These are phyloP conservation scores for Plutomurus gul DNA, from an alignment of 1,140 invertebrate genomes.

Conservation along the genomic window DNA sequence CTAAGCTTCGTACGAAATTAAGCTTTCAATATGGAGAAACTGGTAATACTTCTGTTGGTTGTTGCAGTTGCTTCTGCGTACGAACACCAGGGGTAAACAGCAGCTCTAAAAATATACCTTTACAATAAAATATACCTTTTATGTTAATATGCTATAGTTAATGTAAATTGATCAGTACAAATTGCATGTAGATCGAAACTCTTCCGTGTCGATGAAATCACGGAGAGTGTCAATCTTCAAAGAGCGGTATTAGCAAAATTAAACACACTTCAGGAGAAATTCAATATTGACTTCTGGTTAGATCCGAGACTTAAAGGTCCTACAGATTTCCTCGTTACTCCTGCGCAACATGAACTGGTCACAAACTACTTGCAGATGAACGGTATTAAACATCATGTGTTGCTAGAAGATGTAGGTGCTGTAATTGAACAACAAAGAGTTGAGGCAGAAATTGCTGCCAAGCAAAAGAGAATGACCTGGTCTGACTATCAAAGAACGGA, in stretches of 20 bases:
- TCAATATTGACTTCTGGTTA: constrained; percentile 35
- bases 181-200: not conserved
- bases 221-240: not conserved
- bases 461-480: constrained; percentile 32
- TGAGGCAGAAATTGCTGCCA: not conserved
- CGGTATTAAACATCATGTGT: constrained; percentile 32
- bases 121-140: no score
- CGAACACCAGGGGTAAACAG: no score
- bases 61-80: no score
- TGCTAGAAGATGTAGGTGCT: constrained; percentile 29
- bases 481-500: constrained; percentile 21
- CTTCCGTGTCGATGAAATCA: not conserved
- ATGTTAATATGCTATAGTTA: no score
- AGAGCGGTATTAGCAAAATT: not conserved
- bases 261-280: not conserved
- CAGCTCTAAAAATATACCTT: no score
- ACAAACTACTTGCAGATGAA: not conserved
- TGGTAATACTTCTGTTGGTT: no score
- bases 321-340: constrained; percentile 32
- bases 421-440: constrained; percentile 29
- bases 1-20: no score
- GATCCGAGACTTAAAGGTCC: constrained; percentile 23
- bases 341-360: not conserved
- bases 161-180: not conserved
- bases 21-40: no score